These are phyloP conservation scores for Drosophila athabasca DNA, from an alignment of 1,140 invertebrate species.

Conservation along the genomic window DNA sequence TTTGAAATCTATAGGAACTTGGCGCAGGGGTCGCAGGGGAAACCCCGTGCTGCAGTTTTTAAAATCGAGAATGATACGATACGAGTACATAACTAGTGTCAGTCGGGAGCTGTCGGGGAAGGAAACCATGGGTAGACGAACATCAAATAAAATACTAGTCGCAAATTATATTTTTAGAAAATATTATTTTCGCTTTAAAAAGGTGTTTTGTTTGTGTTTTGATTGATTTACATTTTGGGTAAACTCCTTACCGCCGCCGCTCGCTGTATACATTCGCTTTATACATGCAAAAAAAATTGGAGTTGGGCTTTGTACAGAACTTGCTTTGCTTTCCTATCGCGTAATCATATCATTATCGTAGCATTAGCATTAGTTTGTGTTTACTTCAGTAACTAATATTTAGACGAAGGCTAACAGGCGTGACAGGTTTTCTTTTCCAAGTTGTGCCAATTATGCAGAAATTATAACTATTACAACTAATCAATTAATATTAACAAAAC, in stretches of 20 bases:
- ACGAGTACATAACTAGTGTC: slow-evolving; percentile 6
- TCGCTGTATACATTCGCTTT: slow-evolving; percentile 33
- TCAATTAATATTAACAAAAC: slow-evolving; percentile 78
- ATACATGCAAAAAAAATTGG: slow-evolving; percentile 72
- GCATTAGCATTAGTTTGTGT: slow-evolving; percentile 67
- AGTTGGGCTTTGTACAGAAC: slow-evolving; percentile 79
- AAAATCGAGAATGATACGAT: slow-evolving; percentile 9
- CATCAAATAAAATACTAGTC: slow-evolving; percentile 53
- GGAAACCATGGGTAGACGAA: slow-evolving; percentile 9
- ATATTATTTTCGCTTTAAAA: slow-evolving; percentile 54
- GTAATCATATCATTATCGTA: slow-evolving; percentile 56
- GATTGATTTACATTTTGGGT: slow-evolving; percentile 47
- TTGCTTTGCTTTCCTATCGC: slow-evolving; percentile 50
- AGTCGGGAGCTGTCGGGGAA: slow-evolving; percentile 17
- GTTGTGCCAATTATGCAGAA: slow-evolving; percentile 58
- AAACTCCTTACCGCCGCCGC: slow-evolving; percentile 28
- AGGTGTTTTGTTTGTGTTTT: slow-evolving; percentile 42
- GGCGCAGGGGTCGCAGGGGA: slow-evolving; percentile 33
- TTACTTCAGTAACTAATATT: slow-evolving; percentile 75
- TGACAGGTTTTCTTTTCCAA: slow-evolving; percentile 49
- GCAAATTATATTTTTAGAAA: slow-evolving; percentile 69
- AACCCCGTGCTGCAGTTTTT: slow-evolving; percentile 28
- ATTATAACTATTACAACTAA: slow-evolving; percentile 77
- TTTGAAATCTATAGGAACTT: slow-evolving; percentile 68
- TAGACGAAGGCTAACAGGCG: slow-evolving; percentile 46